Percentiles rank a stretch among this genome's conserved stretches.
Evolutionary conservation across 2,888 invertebrate genomes (phyloP).

Genomic region (Napeogenes inachia): DNA sequence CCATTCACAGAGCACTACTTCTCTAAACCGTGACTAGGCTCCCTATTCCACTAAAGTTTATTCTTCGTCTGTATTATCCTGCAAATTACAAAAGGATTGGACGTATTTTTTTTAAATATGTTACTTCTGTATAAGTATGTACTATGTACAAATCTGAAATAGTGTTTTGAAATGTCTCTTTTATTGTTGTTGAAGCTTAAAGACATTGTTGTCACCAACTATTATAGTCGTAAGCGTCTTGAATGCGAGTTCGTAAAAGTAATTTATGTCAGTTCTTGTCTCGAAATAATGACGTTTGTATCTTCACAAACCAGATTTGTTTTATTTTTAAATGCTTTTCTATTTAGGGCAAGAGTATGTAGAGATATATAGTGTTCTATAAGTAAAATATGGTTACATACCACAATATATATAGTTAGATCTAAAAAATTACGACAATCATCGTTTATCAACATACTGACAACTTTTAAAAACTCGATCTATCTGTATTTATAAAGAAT

Average conservation of each 20-base stretch:
- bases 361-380: neutral
- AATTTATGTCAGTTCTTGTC: neutral
- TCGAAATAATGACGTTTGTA: neutral
- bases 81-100: neutral
- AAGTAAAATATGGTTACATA: neutral
- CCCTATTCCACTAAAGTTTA: neutral
- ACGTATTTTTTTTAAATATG: neutral
- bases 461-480: neutral
- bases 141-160: no score
- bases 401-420: no score
- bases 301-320: neutral
- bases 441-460: no score
- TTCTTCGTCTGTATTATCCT: neutral
- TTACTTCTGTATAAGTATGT: neutral
- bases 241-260: neutral
- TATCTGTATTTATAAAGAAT: neutral
- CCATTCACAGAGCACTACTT: neutral
- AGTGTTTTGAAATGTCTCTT: neutral
- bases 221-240: slow-evolving; percentile 1
- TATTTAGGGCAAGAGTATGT: neutral
- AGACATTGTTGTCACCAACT: neutral
- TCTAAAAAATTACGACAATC: no score
- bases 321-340: neutral
- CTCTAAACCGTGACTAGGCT: neutral
- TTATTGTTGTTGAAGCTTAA: neutral